These are phyloP conservation scores for Isurus oxyrinchus DNA, from an alignment of 2,113 vertebrate species.

Conservation along the genomic window DNA sequence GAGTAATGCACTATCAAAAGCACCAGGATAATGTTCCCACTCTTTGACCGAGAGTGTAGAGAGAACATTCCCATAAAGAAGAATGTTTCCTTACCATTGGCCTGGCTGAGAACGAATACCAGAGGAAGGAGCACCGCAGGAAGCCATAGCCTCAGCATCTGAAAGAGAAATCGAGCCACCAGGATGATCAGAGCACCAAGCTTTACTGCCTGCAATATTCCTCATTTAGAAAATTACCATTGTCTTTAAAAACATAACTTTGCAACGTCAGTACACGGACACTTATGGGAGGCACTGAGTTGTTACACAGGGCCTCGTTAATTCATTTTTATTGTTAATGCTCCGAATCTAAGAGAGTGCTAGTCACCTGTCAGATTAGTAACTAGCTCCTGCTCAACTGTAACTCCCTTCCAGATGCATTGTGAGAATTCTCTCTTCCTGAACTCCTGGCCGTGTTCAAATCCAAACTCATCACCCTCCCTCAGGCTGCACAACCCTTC, in stretches of 20 bases:
- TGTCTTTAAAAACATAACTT: neutral
- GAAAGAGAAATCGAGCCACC: neutral
- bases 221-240: neutral
- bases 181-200: neutral
- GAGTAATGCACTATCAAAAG: neutral
- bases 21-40: neutral
- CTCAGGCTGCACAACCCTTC: too few species aligned
- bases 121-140: neutral
- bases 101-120: neutral
- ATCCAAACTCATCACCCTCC: too few species aligned
- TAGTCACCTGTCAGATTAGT: neutral
- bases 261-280: neutral
- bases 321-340: neutral
- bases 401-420: too few species aligned
- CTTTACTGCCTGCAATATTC: neutral
- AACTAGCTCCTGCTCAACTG: neutral
- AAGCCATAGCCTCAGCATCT: constrained; percentile 1
- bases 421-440: too few species aligned
- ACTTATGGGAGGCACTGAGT: neutral
- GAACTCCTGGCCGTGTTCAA: too few species aligned
- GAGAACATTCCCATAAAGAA: neutral
- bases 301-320: neutral
- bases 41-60: neutral
- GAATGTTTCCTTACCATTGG: neutral
- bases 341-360: neutral